Base-by-base conservation (phyloP, 2,797 vertebrate genomes). In the Ctenosaura bakeri region DNA sequence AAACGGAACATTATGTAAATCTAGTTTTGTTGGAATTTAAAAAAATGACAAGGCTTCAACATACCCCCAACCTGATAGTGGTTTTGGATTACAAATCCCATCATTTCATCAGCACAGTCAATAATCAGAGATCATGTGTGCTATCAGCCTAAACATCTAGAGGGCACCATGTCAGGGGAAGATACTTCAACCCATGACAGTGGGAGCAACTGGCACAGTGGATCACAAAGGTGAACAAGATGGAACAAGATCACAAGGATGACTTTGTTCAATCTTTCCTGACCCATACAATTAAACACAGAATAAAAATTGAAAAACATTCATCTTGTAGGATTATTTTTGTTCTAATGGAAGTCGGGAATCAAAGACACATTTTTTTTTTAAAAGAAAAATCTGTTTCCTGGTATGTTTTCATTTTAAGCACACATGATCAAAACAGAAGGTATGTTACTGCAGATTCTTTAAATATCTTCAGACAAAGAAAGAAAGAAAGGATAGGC, bases 391-490 rank as follows among this genome's bases (percentile, higher is more conserved):
- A 76, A 50, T 85, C 35, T 62, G 62, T 80, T 80, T 73, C 64
- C 74, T 69, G 64, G 46, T 56, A 71, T 85, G 76, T 78, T 84
- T 89, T 52, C 59, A 84, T 71, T 90, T 85, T 83, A 71, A 89
- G 46, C 50, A 29, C 52, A 71, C 50, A 80, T 42, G 88, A 78
- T 90, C 83, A 85, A 90, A 81, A 62, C 35, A 78, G 1, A 32
- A 89, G 85, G 46, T 26, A 66, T 54, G 38, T 52, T 83, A 71
- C 16, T 83, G 32, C n/a, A 80, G 22, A 66, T 29, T 56, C 92
- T 90, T 85, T 83, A 85, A 88, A 18, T 79, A 29, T 83, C 79
- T 86, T 50, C 82, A 94, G 56, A 20, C 56, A 69, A 83, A 26
- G 54, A 92, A 92, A 88, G 38, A 14, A 50, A 42, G 42, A 42